Evolutionary conservation across 37 sponge, comb jelly and placozoan genomes (phyloP).

Genomic region (Spongilla lacustris): DNA sequence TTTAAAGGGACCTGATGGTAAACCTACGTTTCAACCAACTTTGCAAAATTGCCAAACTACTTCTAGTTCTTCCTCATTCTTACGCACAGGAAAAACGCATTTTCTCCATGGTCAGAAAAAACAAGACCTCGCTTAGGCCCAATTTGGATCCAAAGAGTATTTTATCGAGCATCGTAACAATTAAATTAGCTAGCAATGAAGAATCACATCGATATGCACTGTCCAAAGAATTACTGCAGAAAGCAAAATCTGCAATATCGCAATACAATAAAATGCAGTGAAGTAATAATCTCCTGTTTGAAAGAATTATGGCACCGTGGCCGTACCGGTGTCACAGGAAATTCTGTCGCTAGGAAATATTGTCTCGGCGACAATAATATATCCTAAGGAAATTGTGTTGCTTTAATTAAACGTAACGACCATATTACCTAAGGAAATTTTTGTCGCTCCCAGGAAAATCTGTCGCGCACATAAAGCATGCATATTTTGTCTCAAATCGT

Average conservation of each 20-base stretch:
- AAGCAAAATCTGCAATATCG: constrained; percentile 53
- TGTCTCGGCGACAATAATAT: too few relatives aligned
- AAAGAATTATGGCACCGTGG: too few relatives aligned
- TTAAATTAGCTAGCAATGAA: constrained; percentile 33
- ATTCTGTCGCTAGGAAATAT: too few relatives aligned
- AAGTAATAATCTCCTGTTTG: constrained; percentile 4
- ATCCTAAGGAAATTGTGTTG: background rate
- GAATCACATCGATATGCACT: constrained; percentile 34
- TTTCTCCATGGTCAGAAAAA: constrained; percentile 34
- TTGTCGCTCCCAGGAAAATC: background rate
- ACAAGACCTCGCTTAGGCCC: constrained; percentile 47
- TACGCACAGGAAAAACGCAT: constrained; percentile 49
- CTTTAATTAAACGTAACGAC: background rate
- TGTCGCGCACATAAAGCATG: background rate
- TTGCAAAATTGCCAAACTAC: constrained; percentile 35
- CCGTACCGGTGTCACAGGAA: too few relatives aligned
- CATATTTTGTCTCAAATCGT: background rate
- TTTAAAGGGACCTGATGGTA: constrained; percentile 27
- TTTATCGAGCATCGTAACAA: constrained; percentile 50
- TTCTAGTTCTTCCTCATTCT: constrained; percentile 44
- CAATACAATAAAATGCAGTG: constrained; percentile 36
- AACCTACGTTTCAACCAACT: constrained; percentile 33
- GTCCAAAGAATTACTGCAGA: constrained; percentile 25
- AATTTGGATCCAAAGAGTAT: constrained; percentile 53
- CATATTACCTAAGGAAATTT: background rate